Evolutionary conservation across 2,888 invertebrate species (phyloP).

Genomic region (Timandra comae): DNA sequence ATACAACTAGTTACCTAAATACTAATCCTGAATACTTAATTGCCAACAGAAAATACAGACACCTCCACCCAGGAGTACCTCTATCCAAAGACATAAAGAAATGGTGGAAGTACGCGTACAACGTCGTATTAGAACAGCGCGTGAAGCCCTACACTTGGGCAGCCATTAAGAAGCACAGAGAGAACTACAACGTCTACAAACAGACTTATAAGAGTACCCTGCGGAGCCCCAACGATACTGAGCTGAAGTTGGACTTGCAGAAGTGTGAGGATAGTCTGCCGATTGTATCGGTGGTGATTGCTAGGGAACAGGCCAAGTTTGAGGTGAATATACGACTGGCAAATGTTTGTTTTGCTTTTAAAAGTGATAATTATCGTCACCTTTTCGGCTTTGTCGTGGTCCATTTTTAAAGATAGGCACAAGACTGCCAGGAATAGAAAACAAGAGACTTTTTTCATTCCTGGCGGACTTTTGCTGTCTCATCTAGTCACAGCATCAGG

Average conservation of each 20-base stretch:
- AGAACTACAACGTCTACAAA: slow-evolving; percentile 82
- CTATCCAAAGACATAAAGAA: slow-evolving; percentile 75
- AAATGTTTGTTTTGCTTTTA: too few relatives aligned
- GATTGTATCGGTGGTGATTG: slow-evolving; percentile 85
- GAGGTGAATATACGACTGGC: too few relatives aligned
- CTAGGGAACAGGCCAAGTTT: slow-evolving; percentile 87
- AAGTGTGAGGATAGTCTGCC: slow-evolving; percentile 85
- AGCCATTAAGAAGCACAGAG: slow-evolving; percentile 80
- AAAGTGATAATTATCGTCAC: too few relatives aligned
- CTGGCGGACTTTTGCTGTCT: too few relatives aligned
- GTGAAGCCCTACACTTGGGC: slow-evolving; percentile 86
- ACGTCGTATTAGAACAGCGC: slow-evolving; percentile 82
- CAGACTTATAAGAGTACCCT: slow-evolving; percentile 82
- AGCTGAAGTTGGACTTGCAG: slow-evolving; percentile 83
- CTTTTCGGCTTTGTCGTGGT: too few relatives aligned
- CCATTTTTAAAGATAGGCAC: too few relatives aligned
- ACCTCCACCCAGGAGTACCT: slow-evolving; percentile 77
- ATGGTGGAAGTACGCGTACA: slow-evolving; percentile 88
- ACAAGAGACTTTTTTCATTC: too few relatives aligned
- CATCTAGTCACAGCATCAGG: too few relatives aligned
- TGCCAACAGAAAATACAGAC: slow-evolving; percentile 77
- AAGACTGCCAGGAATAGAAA: too few relatives aligned
- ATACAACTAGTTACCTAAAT: too few relatives aligned
- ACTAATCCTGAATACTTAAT: too few relatives aligned
- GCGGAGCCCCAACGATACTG: slow-evolving; percentile 83